phyloP scores from a whole-genome alignment of 2,113 vertebrate genomes.

The Mastomys natalensis region DNA sequence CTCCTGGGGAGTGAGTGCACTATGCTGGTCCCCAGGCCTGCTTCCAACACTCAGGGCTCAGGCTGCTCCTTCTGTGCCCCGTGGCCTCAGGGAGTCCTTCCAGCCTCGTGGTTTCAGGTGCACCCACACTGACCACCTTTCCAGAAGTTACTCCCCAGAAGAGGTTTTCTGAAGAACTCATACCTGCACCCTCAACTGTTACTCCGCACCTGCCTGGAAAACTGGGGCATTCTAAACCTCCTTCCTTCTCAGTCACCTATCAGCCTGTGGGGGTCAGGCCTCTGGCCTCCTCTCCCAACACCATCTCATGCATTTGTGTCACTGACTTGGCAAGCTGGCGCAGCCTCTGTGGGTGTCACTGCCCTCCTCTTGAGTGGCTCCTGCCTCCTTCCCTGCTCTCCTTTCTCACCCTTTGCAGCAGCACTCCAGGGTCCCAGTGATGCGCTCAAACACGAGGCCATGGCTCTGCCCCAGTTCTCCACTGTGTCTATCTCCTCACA shows the following conservation, averaged over 20 bases:
- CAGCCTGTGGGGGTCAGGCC: background rate
- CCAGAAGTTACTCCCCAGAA: background rate
- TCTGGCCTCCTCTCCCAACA: background rate
- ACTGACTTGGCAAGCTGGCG: background rate
- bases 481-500: background rate
- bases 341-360: background rate
- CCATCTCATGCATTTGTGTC: background rate
- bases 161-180: background rate
- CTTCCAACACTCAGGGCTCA: background rate
- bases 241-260: background rate
- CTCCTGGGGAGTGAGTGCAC: background rate
- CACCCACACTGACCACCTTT: background rate
- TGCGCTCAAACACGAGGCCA: fast-evolving
- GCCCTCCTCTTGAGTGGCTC: background rate
- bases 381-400: too few relatives aligned
- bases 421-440: background rate
- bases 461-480: background rate
- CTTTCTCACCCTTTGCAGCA: too few relatives aligned
- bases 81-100: background rate
- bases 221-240: too few relatives aligned
- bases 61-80: fast-evolving
- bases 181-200: background rate
- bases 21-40: background rate
- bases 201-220: fast-evolving
- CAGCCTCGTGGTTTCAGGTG: fast-evolving